phyloP scores from a whole-genome alignment of 2,888 invertebrate species.

The Epiblema foenella region DNA sequence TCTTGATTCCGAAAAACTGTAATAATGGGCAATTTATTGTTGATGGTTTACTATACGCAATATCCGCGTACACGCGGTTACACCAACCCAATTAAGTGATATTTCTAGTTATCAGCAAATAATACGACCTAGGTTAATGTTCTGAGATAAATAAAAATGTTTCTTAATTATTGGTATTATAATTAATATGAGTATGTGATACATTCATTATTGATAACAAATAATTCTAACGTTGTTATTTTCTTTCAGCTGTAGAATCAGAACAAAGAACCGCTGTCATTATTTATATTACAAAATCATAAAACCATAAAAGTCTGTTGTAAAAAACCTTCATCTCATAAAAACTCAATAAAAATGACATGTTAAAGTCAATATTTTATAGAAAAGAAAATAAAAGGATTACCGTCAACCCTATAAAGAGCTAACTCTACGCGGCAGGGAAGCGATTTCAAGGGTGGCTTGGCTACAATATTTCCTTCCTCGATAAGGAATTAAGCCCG shows the following conservation, averaged over 20 bases:
- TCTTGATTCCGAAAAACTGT: too few relatives aligned
- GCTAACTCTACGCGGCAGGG: conserved; percentile 60
- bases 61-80: too few relatives aligned
- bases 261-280: not conserved
- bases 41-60: too few relatives aligned
- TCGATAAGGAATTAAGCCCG: conserved; percentile 75
- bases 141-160: not conserved
- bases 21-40: too few relatives aligned
- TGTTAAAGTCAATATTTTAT: conserved; percentile 32
- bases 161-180: not conserved
- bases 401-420: conserved; percentile 36
- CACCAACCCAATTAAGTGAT: too few relatives aligned
- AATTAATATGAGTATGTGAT: too few relatives aligned
- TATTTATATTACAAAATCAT: conserved; percentile 13
- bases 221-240: not conserved
- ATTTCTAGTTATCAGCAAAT: not conserved
- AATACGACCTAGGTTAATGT: not conserved
- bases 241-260: not conserved
- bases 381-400: conserved; percentile 27
- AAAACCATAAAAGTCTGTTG: conserved; percentile 10
- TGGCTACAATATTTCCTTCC: conserved; percentile 67
- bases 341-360: conserved; percentile 27
- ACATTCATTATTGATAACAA: not conserved
- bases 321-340: conserved; percentile 14
- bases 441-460: conserved; percentile 77